phyloP scores from a whole-genome alignment of 2,113 vertebrate genomes.

The Manacus vitellinus region DNA sequence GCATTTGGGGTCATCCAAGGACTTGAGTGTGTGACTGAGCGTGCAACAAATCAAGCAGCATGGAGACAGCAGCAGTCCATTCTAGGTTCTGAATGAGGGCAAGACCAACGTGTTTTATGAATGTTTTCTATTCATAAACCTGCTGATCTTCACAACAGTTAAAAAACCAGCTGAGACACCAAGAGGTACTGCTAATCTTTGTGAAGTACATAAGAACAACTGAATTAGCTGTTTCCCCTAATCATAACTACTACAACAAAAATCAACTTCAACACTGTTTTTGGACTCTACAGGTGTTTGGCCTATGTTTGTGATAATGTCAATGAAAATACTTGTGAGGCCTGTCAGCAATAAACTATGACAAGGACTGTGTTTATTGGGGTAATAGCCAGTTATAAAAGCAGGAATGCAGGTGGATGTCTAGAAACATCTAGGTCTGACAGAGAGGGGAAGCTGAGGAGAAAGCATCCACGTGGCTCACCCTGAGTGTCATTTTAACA shows the following conservation, averaged over 20 bases:
- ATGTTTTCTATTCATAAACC: neutral
- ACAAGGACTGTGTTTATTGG: fast-evolving
- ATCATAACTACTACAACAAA: neutral
- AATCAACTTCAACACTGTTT: neutral
- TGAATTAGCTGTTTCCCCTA: neutral
- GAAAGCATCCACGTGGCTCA: neutral
- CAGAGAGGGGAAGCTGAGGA: neutral
- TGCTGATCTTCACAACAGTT: fast-evolving
- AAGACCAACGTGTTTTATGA: neutral
- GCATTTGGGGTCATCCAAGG: neutral
- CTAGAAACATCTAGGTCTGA: neutral
- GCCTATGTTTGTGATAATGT: neutral
- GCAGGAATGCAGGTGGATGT: neutral
- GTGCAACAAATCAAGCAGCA: neutral
- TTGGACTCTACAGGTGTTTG: neutral
- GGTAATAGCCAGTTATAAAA: neutral
- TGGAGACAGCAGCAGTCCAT: fast-evolving
- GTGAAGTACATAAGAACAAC: neutral
- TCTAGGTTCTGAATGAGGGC: neutral
- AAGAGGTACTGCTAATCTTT: neutral
- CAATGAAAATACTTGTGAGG: neutral
- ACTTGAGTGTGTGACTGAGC: neutral
- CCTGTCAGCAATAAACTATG: fast-evolving
- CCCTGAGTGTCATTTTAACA: neutral
- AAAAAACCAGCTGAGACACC: neutral